Evolutionary conservation across 2,888 invertebrate genomes (phyloP).

Genomic region (Phaedon cochleariae): DNA sequence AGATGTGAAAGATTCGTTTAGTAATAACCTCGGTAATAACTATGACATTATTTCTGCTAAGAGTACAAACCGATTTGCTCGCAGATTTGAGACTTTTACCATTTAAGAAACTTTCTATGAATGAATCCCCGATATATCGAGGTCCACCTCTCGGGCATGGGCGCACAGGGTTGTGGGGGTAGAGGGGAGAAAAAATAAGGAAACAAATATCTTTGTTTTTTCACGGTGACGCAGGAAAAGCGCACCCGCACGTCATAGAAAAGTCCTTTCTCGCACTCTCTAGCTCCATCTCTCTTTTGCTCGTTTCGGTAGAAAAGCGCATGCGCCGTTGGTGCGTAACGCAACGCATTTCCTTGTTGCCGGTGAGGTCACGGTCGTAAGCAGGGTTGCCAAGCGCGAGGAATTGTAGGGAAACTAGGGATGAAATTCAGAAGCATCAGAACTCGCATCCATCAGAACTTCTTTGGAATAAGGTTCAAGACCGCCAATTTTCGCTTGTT

Average conservation of each 20-base stretch:
- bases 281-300: no score
- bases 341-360: conserved; percentile 60
- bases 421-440: neutral
- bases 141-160: conserved; percentile 8
- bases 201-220: conserved; percentile 34
- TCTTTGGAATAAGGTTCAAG: no score
- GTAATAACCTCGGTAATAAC: no score
- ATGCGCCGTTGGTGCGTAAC: conserved; percentile 48
- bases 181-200: conserved; percentile 13
- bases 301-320: conserved; percentile 36
- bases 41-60: no score
- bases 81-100: no score
- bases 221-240: conserved; percentile 39
- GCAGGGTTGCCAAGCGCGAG: conserved; percentile 27
- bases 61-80: no score
- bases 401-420: neutral
- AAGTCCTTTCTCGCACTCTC: conserved; percentile 23
- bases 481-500: no score
- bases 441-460: no score
- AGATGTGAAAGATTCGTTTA: no score
- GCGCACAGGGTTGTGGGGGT: neutral
- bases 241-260: conserved; percentile 41
- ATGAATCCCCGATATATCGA: conserved; percentile 11
- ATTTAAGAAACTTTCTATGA: conserved; percentile 3
- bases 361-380: conserved; percentile 55